phyloP scores from a whole-genome alignment of 2,888 invertebrate genomes.

The Rugalucina vietnamica region DNA sequence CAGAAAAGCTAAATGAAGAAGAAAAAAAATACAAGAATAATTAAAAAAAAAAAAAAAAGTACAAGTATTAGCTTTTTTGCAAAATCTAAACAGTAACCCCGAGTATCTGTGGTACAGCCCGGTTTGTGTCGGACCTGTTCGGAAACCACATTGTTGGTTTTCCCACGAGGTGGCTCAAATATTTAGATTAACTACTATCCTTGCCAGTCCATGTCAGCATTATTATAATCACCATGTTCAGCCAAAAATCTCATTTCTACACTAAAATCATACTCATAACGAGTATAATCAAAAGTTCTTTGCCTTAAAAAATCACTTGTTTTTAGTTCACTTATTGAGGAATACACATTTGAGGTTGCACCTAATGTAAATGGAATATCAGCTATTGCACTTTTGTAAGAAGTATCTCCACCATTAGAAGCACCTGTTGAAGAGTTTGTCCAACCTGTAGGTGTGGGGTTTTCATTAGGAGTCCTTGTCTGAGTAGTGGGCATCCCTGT shows the following conservation, averaged over 20 bases:
- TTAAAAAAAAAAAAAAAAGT: no score
- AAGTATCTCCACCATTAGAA: background rate
- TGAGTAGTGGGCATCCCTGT: constrained; percentile 31
- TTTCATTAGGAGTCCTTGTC: constrained; percentile 6
- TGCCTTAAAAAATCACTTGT: constrained; percentile 21
- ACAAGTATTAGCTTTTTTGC: no score
- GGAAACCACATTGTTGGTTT: no score
- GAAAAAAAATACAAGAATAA: no score
- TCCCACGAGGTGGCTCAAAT: no score
- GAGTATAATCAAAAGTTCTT: constrained; percentile 36
- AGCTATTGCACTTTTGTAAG: constrained; percentile 33
- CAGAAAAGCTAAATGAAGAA: no score
- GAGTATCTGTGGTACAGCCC: no score
- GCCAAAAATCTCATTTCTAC: constrained; percentile 38
- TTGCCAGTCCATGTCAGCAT: background rate
- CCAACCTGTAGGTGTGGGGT: constrained; percentile 19
- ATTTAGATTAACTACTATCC: background rate
- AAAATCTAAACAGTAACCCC: no score
- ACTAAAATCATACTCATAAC: constrained; percentile 56
- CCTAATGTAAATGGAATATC: constrained; percentile 39
- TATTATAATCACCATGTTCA: constrained; percentile 22
- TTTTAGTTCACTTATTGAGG: background rate
- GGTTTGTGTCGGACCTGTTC: no score
- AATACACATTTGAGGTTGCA: background rate
- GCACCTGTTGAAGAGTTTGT: background rate